Evolutionary conservation across 2,113 vertebrate genomes (phyloP).

Genomic region (Neolamprologus fasciatus): DNA sequence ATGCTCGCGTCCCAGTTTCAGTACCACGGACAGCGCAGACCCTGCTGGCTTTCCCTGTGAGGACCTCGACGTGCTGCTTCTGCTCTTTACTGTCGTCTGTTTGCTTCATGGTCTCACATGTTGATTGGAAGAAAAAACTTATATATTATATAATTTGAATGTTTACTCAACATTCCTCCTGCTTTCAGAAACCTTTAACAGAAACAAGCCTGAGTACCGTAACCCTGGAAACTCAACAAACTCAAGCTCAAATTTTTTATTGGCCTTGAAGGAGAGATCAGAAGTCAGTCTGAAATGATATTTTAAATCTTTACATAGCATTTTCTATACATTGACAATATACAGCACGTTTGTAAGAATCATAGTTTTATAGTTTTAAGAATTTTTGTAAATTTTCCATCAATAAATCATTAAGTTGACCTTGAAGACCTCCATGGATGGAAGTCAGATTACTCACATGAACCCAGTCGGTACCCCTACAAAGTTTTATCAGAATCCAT

Average conservation of each 20-base stretch:
- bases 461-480: neutral
- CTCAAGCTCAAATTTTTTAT: neutral
- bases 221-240: neutral
- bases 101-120: neutral
- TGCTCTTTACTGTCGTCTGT: neutral
- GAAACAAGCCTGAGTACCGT: neutral
- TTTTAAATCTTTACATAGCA: neutral
- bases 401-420: neutral
- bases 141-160: neutral
- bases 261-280: neutral
- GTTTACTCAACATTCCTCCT: neutral
- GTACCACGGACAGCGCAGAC: slow-evolving; percentile 3
- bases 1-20: neutral
- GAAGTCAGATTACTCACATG: neutral
- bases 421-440: neutral
- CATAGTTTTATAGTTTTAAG: neutral
- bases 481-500: neutral
- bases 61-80: fast-evolving
- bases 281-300: neutral
- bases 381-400: neutral
- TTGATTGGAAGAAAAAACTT: neutral
- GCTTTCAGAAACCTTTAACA: neutral
- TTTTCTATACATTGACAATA: neutral
- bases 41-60: neutral
- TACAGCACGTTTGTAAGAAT: neutral